Conservation (phyloP, 2,797 vertebrate species). For the Cygnus olor region DNA sequence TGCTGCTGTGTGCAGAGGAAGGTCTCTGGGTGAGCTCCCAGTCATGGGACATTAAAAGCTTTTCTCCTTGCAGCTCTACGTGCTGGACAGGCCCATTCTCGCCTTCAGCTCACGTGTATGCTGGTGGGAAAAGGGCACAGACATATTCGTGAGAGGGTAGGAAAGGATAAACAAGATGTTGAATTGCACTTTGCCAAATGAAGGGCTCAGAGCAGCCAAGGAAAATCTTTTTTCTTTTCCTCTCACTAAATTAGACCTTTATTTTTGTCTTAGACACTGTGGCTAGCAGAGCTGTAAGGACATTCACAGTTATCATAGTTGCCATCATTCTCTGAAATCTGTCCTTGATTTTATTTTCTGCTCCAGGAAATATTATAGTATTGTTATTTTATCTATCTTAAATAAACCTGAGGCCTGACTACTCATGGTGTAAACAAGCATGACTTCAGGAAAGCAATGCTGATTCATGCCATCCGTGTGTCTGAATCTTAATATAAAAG, state of each 20-base stretch:
- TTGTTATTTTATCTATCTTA: slow-evolving; percentile 36
- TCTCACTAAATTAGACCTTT: neutral
- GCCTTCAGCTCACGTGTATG: neutral
- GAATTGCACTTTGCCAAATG: neutral
- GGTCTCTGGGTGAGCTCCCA: neutral
- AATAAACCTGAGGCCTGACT: slow-evolving; percentile 11
- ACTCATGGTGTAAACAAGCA: neutral
- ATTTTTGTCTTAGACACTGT: neutral
- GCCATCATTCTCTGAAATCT: slow-evolving; percentile 1
- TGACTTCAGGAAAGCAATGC: slow-evolving; percentile 12
- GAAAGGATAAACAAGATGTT: slow-evolving; percentile 6
- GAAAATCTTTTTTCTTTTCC: slow-evolving; percentile 1
- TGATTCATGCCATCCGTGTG: neutral
- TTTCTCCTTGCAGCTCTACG: neutral
- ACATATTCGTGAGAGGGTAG: neutral
- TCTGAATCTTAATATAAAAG: slow-evolving; percentile 12
- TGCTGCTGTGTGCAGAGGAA: neutral
- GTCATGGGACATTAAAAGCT: neutral
- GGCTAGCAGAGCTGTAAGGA: neutral
- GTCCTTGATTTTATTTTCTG: slow-evolving; percentile 44
- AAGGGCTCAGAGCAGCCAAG: neutral
- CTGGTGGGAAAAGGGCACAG: neutral
- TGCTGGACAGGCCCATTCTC: neutral
- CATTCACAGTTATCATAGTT: neutral
- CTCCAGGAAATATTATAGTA: neutral